Evolutionary conservation across 2,888 invertebrate species (phyloP), one percentile per base, ranked within the genome.

Genomic region (Fissipunctia ypsillon): DNA sequence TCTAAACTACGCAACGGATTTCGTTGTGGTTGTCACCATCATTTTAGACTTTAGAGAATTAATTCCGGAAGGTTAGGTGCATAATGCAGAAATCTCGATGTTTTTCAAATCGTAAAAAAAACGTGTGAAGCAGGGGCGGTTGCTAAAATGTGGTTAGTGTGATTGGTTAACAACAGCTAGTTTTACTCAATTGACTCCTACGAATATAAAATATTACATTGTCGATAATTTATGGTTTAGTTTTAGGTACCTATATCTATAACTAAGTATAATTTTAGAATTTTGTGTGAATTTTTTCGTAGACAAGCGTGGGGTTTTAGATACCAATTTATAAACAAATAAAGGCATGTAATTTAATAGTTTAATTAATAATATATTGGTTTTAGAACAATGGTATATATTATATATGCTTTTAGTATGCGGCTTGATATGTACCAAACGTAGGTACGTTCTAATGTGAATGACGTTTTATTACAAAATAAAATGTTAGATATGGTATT

Each of bases 111-210:
- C 19, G 1, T 19, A 60, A n/a, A 14, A 16, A 14, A 19, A 41
- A 6, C 3, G 1, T 7, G 25, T 6, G 19, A 41, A 38, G 25
- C 5, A 19, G 5, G 10, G 60, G 19, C n/a, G n/a, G 10, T n/a
- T 3, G 50, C 12, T 50, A 45, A 25, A 52, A 38, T 38, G 0
- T n/a, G n/a, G n/a, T n/a, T n/a, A n/a, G n/a, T n/a, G n/a, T n/a
- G n/a, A n/a, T 73, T 52, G 14, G 35, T 35, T 67, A 28, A n/a
- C 28, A 52, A 45, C 31, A 56, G 25, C 1, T 0, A 77, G 48
- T 54, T 63, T 77, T 50, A 57, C 41, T 35, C 5, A 38, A 54
- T 56, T 70, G 70, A 70, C 12, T 77, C 56, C 77, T 50, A 22
- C 12, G 4, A 43, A 41, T 38, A 69, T 61, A 16, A n/a, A 52